phyloP scores from a whole-genome alignment of 2,797 vertebrate species.

The Allobates femoralis region DNA sequence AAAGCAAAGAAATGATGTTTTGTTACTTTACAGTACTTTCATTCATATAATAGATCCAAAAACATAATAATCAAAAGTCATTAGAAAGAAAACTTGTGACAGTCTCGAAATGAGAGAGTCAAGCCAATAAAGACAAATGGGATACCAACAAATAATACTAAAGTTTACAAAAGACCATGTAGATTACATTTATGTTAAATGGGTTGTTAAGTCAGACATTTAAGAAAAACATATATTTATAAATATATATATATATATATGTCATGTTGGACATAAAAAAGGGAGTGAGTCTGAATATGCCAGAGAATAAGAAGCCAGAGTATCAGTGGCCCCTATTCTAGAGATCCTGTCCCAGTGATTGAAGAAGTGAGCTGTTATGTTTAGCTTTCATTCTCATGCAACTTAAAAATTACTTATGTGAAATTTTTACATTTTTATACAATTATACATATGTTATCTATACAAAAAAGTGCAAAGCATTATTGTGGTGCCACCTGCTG shows the following conservation, averaged over 20 bases:
- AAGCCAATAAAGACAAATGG: background rate
- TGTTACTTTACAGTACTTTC: background rate
- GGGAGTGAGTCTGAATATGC: too few relatives aligned
- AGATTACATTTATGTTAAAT: background rate
- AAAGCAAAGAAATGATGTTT: background rate
- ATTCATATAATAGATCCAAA: background rate
- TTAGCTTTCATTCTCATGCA: background rate
- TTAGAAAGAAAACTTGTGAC: background rate
- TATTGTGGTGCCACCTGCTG: background rate
- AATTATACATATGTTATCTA: background rate
- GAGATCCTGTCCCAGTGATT: too few relatives aligned
- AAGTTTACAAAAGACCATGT: background rate
- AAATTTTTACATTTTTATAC: background rate
- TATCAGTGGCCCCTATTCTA: background rate
- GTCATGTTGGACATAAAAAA: rapidly evolving
- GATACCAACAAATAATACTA: background rate
- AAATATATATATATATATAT: too few relatives aligned
- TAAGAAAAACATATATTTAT: too few relatives aligned
- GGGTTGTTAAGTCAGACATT: too few relatives aligned
- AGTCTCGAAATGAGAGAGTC: background rate
- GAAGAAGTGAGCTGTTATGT: too few relatives aligned
- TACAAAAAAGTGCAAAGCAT: background rate
- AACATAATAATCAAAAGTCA: background rate
- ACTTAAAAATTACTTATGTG: too few relatives aligned
- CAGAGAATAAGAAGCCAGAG: background rate